Percentiles rank a stretch among this genome's conserved stretches.
phyloP scores from a whole-genome alignment of 1,140 invertebrate genomes.

The Drosophila bocki region DNA sequence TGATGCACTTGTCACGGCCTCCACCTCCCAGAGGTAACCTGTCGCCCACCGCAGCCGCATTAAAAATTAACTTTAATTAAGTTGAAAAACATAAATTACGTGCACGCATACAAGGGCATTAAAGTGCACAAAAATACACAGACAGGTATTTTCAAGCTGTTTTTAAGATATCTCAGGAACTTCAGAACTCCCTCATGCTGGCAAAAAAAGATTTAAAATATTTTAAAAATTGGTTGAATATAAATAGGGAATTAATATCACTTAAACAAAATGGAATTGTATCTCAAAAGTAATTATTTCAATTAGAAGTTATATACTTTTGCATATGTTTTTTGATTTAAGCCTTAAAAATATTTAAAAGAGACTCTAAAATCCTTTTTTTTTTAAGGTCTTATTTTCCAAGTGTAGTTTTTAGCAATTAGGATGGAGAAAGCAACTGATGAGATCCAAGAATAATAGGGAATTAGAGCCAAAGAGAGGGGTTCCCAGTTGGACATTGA shows the following conservation, averaged over 20 bases:
- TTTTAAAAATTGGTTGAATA: neutral
- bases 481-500: constrained; percentile 28
- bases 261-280: neutral
- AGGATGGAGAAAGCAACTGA: constrained; percentile 5
- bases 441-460: neutral
- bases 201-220: neutral
- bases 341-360: too few relatives aligned
- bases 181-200: constrained; percentile 37
- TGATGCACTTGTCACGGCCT: constrained; percentile 71
- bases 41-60: constrained; percentile 58
- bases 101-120: constrained; percentile 63
- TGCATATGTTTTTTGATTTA: too few relatives aligned
- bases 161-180: constrained; percentile 14
- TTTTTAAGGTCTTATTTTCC: neutral
- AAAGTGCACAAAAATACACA: constrained; percentile 48
- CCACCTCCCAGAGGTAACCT: constrained; percentile 38
- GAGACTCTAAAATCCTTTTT: too few relatives aligned
- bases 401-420: constrained; percentile 9
- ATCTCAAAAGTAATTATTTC: too few relatives aligned
- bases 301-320: too few relatives aligned
- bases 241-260: neutral
- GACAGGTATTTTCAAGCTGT: constrained; percentile 19
- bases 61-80: constrained; percentile 84
- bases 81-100: constrained; percentile 82
- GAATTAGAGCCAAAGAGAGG: constrained; percentile 5